Percentiles rank a stretch among this genome's conserved stretches.
Conservation (phyloP, 2,797 vertebrate genomes). For the Galago senegalensis region DNA sequence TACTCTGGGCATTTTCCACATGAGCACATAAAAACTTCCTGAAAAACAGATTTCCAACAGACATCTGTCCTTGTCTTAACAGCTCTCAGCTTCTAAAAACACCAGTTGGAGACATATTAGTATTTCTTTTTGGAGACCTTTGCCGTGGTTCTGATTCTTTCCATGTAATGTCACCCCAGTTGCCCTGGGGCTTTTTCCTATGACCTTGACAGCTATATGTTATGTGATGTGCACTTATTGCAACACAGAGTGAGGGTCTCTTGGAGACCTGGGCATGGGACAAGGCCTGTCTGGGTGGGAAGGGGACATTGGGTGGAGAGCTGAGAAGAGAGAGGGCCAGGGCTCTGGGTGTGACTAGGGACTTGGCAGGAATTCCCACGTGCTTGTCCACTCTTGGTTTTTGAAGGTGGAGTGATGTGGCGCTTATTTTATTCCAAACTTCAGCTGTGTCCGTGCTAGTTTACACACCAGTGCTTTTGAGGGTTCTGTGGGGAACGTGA, state of each 20-base stretch:
- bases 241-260: neutral
- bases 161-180: accelerated
- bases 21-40: neutral
- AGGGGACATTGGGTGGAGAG: neutral
- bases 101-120: neutral
- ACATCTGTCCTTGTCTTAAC: neutral
- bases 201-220: accelerated
- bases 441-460: neutral
- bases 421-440: neutral
- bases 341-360: neutral
- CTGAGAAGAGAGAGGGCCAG: neutral
- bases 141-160: neutral
- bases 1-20: neutral
- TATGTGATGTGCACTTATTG: neutral
- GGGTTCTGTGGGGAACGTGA: neutral
- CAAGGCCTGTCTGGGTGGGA: neutral
- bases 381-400: neutral
- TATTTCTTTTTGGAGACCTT: neutral
- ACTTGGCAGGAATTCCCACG: neutral
- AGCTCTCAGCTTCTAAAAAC: neutral
- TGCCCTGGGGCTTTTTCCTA: neutral
- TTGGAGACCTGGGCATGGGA: neutral
- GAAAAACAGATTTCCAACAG: neutral
- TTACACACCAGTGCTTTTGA: neutral
- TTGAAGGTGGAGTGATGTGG: neutral